Evolutionary conservation across 2,888 invertebrate species (phyloP).

Genomic region (Spatulosminthurus flaviceps): DNA sequence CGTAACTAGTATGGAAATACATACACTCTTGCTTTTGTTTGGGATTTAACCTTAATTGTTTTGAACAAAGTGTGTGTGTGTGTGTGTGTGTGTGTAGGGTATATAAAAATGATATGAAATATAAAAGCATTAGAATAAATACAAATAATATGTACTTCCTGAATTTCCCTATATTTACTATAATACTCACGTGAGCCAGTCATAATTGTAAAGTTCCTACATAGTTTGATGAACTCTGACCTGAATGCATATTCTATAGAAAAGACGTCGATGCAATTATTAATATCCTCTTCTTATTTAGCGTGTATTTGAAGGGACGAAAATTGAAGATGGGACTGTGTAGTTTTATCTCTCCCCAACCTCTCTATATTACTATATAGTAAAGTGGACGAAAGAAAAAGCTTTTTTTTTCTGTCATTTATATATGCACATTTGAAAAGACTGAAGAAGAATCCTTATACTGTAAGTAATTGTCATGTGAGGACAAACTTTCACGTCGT

Average conservation of each 20-base stretch:
- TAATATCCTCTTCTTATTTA: conserved; percentile 2
- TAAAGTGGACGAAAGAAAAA: neutral
- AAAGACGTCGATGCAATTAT: neutral
- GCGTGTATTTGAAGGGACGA: too few species aligned
- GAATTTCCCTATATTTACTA: neutral
- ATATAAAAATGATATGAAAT: neutral
- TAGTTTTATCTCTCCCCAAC: neutral
- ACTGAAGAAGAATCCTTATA: neutral
- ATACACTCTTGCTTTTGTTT: conserved; percentile 7
- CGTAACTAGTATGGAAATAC: neutral
- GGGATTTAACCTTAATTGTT: conserved; percentile 23
- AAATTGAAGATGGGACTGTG: neutral
- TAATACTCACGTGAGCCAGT: neutral
- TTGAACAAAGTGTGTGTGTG: neutral
- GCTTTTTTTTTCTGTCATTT: neutral
- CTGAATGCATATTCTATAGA: conserved; percentile 49
- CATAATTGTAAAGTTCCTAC: conserved; percentile 11
- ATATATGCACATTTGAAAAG: neutral
- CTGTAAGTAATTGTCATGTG: conserved; percentile 15
- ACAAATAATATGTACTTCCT: neutral
- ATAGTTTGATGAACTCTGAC: conserved; percentile 54
- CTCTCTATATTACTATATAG: neutral
- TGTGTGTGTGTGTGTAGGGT: neutral
- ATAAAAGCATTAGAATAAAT: neutral
- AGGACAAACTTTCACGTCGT: conserved; percentile 24